A percentile compares a stretch with the other conserved stretches of the same genome.
Conservation (phyloP, 2,797 vertebrate species). For the Lerista edwardsae region DNA sequence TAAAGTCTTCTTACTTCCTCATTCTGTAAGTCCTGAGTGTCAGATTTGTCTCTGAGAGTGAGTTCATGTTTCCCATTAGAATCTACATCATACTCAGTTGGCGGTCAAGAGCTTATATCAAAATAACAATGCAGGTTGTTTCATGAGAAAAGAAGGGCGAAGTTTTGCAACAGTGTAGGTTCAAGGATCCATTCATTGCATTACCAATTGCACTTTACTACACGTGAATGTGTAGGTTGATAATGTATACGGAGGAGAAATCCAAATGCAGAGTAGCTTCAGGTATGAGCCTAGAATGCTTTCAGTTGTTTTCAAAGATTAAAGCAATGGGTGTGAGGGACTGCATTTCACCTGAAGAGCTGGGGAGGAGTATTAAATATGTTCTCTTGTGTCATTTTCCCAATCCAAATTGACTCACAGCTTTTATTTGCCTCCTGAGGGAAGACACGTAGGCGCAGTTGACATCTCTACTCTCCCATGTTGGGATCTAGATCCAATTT, state of each 20-base stretch:
- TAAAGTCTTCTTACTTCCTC: conserved; percentile 17
- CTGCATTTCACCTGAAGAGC: too few species aligned
- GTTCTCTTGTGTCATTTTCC: too few species aligned
- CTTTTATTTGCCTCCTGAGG: too few species aligned
- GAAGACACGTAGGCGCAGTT: too few species aligned
- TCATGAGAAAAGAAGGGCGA: conserved; percentile 25
- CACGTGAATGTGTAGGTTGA: neutral
- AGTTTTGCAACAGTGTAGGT: neutral
- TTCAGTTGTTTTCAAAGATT: neutral
- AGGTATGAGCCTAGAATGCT: too few species aligned
- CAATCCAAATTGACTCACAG: too few species aligned
- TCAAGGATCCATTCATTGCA: conserved; percentile 19
- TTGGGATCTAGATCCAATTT: too few species aligned
- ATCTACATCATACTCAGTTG: neutral
- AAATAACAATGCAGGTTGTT: neutral
- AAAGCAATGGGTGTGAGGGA: too few species aligned
- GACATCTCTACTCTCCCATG: too few species aligned
- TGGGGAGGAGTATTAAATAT: too few species aligned
- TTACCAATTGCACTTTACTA: conserved; percentile 11
- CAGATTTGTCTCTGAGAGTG: conserved; percentile 37
- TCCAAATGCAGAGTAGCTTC: neutral
- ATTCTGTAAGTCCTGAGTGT: conserved; percentile 5
- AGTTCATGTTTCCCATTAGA: neutral
- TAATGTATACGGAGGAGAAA: neutral
- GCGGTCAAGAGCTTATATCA: neutral